Evolutionary conservation across 2,113 vertebrate species (phyloP).

Genomic region (Trematomus loennbergii): DNA sequence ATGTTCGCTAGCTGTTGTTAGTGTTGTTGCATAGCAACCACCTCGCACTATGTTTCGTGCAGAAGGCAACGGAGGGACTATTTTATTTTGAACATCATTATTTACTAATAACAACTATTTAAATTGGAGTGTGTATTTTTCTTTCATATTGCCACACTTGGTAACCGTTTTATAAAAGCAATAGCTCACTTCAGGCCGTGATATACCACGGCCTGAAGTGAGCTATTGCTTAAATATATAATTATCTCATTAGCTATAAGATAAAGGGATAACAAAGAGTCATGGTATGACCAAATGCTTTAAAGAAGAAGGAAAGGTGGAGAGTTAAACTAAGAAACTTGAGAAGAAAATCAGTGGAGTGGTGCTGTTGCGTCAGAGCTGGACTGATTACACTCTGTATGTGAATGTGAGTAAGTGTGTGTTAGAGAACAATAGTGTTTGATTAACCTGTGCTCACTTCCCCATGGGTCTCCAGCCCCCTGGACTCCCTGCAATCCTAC

Average conservation of each 20-base stretch:
- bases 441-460: conserved; percentile 57
- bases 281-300: not conserved
- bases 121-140: no score
- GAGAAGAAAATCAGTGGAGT: conserved; percentile 21
- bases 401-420: not conserved
- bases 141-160: no score
- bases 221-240: no score
- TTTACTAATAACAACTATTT: no score
- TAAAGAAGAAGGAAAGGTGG: not conserved
- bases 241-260: conserved; percentile 3
- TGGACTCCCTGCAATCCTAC: conserved; percentile 48
- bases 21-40: no score
- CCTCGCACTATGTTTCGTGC: no score
- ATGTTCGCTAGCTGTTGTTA: no score
- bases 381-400: conserved; percentile 49
- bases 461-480: conserved; percentile 26
- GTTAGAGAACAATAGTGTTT: conserved; percentile 63
- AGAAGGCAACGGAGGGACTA: no score
- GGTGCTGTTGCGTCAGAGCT: conserved; percentile 18
- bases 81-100: no score
- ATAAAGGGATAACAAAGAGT: not conserved
- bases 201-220: no score
- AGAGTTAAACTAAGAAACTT: conserved; percentile 3
- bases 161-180: no score
- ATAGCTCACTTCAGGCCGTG: no score